Percentiles rank a stretch among this genome's conserved stretches.
These are phyloP conservation scores for Lomographa bimaculata DNA, from an alignment of 2,888 invertebrate species.

Conservation along the genomic window DNA sequence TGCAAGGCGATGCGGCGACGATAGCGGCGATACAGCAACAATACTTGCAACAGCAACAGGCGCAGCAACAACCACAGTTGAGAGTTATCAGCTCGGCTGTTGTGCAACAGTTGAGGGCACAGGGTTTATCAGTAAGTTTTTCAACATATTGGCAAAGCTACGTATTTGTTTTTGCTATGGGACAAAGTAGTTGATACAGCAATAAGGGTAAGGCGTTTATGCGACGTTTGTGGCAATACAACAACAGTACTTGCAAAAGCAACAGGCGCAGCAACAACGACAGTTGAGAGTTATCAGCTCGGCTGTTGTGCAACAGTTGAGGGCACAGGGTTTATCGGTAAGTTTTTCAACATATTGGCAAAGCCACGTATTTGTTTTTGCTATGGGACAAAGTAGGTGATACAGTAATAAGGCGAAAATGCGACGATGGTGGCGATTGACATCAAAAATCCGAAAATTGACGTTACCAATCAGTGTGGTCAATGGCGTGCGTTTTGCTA, in stretches of 20 bases:
- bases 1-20: conserved; percentile 74
- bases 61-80: conserved; percentile 79
- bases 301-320: conserved; percentile 83
- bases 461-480: no score
- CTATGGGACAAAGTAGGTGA: no score
- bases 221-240: conserved; percentile 77
- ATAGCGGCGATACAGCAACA: conserved; percentile 78
- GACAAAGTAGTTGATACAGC: conserved; percentile 58
- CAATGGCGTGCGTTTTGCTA: no score
- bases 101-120: conserved; percentile 83
- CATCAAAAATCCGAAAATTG: no score
- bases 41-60: conserved; percentile 74
- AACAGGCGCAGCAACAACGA: conserved; percentile 76
- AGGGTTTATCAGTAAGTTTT: conserved; percentile 73
- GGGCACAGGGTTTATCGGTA: conserved; percentile 79
- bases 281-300: conserved; percentile 84
- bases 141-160: background rate
- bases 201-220: conserved; percentile 71
- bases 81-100: conserved; percentile 84
- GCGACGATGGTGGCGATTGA: conserved; percentile 74
- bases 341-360: conserved; percentile 35
- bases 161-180: no score
- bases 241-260: conserved; percentile 75
- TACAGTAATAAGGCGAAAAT: conserved; percentile 69
- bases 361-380: no score